These are phyloP conservation scores for Propithecus coquereli DNA, from an alignment of 2,113 vertebrate species.

Conservation along the genomic window DNA sequence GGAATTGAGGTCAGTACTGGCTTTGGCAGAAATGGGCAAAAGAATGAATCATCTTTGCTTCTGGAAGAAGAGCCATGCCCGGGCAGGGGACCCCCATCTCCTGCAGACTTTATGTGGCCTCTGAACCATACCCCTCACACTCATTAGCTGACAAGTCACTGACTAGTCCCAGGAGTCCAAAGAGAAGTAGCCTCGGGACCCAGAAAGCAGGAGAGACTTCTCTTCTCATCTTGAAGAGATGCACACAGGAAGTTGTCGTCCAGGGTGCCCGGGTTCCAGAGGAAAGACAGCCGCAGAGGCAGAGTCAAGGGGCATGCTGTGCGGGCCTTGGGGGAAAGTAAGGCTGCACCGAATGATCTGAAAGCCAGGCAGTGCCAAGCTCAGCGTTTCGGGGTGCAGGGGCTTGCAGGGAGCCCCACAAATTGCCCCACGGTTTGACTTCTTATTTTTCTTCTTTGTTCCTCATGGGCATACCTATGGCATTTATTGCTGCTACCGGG, in stretches of 20 bases:
- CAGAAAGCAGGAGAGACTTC: neutral
- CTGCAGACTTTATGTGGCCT: neutral
- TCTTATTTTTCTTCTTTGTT: neutral
- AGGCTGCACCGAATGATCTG: neutral
- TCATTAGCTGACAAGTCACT: neutral
- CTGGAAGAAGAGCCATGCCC: neutral
- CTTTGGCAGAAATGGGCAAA: neutral
- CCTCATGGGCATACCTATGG: neutral
- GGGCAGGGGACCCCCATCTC: neutral
- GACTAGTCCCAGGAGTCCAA: neutral
- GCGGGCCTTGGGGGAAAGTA: neutral
- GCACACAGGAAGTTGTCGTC: neutral
- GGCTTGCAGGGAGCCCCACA: neutral
- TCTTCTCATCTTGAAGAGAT: neutral
- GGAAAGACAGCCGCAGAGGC: neutral
- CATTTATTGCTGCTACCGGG: neutral
- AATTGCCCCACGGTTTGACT: neutral
- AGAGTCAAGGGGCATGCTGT: too few species aligned
- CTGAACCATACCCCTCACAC: neutral
- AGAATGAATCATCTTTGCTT: neutral
- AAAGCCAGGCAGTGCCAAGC: neutral
- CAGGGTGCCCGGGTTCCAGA: neutral
- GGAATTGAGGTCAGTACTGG: too few species aligned
- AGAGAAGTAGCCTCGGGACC: neutral
- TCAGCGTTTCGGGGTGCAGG: neutral